Percentiles rank a stretch among this genome's conserved stretches.
Evolutionary conservation across 2,113 vertebrate species (phyloP).

Genomic region (Collichthys lucidus): DNA sequence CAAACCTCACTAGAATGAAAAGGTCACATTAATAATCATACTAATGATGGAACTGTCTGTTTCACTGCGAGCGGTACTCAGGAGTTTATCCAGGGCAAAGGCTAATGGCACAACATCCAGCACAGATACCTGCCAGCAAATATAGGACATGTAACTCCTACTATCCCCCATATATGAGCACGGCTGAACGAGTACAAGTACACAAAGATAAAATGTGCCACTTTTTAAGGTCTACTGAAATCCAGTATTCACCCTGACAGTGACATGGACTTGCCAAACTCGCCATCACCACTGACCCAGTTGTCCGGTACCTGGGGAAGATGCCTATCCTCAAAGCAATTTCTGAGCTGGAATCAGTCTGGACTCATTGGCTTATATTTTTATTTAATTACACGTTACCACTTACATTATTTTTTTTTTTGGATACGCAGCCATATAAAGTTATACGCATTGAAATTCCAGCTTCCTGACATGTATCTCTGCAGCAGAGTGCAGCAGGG

Average conservation of each 20-base stretch:
- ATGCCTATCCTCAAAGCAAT: not conserved
- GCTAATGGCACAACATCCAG: not conserved
- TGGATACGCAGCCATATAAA: not conserved
- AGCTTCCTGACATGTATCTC: not conserved
- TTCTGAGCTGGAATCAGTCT: not conserved
- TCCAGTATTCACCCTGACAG: not conserved
- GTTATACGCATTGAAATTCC: not conserved
- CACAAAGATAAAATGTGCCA: not conserved
- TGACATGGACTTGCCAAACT: not conserved
- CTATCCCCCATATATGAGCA: not conserved
- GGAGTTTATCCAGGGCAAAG: slow-evolving; percentile 30
- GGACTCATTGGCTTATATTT: not conserved
- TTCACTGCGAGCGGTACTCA: not conserved
- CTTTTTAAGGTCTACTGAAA: not conserved
- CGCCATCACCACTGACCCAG: not conserved
- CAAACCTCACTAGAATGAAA: slow-evolving; percentile 49
- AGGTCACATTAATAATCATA: slow-evolving; percentile 55
- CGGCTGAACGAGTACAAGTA: not conserved
- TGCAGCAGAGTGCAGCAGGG: not conserved
- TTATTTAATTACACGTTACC: too few species aligned
- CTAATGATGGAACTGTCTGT: slow-evolving; percentile 43
- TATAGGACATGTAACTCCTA: not conserved
- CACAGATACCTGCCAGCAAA: not conserved
- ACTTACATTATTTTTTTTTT: too few species aligned
- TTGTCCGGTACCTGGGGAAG: not conserved